Base-by-base conservation (phyloP, 2,888 invertebrate species). In the Nysson spinosus region DNA sequence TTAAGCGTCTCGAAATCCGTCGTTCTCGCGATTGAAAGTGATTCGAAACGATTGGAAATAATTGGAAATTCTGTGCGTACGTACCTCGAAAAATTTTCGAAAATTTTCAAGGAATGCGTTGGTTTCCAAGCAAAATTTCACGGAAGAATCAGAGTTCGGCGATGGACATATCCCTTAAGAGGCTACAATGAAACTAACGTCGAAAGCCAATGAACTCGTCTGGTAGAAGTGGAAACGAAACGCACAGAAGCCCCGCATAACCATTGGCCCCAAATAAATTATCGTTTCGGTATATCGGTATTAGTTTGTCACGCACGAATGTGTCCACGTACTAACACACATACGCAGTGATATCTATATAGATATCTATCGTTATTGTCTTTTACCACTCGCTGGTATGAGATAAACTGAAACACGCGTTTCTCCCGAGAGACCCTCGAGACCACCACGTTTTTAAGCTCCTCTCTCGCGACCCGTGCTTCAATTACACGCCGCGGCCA, bases 181-280 rank as follows among this genome's bases (percentile, higher is more conserved):
- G 46, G 5, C 30, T 28, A 16, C 44, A 34, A 39, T 12, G 58
- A 63, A 61, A 52, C 67, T 51, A 17, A 12, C 43, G 37, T 24
- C 24, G 32, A 37, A 49, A 69, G 60, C 47, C 57, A 61, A 57
- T 63, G 67, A 75, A 69, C 65, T 37, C 42, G 28, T 4, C 16
- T 19, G 17, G 52, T 20, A 51, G 42, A 49, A 55, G 46, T 55
- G 49, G 56, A 50, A 57, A 44, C 20, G 37, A 34, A 50, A 52
- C 35, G 34, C 46, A 12, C 7, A 34, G 16, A 40, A 55, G 24
- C 34, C 20, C 16, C 43, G 56, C 43, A 44, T 44, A 32, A 56
- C 54, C 35, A 19, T 35, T 26, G 54, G 14, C 49, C 34, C 37
- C 11, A 56, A 46, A 68, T 65, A 30, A 70, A 60, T 70, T 64